Evolutionary conservation across 2,797 vertebrate genomes (phyloP), one percentile per base, ranked within the genome.

Genomic region (Tamandua tetradactyla): DNA sequence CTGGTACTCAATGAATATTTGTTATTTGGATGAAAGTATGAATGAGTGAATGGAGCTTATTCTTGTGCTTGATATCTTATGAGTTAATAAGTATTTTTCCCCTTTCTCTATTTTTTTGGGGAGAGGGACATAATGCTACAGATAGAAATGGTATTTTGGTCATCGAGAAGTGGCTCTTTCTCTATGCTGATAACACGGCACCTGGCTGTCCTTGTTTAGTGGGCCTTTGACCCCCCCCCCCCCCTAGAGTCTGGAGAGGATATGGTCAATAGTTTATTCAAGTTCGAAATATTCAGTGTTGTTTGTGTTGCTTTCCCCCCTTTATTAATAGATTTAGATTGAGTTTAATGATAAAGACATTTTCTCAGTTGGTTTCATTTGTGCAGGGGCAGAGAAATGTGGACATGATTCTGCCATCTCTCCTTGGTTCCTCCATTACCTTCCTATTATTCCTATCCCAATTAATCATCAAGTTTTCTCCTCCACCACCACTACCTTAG

Each of bases 351-450:
- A 40, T 10, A 37, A n/a, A 35, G n/a, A 20, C 37, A 9, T 61
- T n/a, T 71, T 47, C 52, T 71, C 30, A 1, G 27, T 55, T 23
- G 18, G 23, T 35, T 37, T 44, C 52, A 7, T 44, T 44, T 40
- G 4, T 14, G 64, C n/a, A 66, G 27, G 44, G 44, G 8, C 30
- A 14, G 30, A 27, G 49, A n/a, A 42, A 35, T 52, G 23, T 49
- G 5, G 49, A 52, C 17, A 22, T 49, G n/a, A 44, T 55, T 27
- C 49, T n/a, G 9, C 14, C 13, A 0, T 1, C 37, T 71, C 52
- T 35, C 1, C 2, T 0, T 7, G 23, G 23, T 2, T n/a, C 52
- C 25, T 17, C n/a, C 0, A 1, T 57, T 37, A 32, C 27, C 7
- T 40, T 14, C 55, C 7, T 22, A 13, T 37, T 11, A 1, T 20